Evolutionary conservation across 2,888 invertebrate genomes (phyloP), one percentile per base, ranked within the genome.

Genomic region (Leucophenga maculata): DNA sequence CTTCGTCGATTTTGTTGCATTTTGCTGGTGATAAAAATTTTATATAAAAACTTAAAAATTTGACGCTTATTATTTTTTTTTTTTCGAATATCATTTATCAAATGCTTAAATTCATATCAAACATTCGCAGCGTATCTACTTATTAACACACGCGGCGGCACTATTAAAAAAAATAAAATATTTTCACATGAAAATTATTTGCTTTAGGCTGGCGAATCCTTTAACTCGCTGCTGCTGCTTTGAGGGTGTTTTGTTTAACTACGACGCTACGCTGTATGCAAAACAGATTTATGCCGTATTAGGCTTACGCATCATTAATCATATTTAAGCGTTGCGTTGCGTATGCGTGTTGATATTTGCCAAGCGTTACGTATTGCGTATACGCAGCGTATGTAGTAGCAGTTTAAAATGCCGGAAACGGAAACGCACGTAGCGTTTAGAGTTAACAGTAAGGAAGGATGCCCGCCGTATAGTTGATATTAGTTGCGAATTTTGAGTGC

Each of bases 241-340:
- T 57, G 26, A 26, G 57, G 9, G 14, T 31, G 14, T 32, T 22
- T 57, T 57, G 57, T 26, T 14, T 20, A 57, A 26, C 26, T 31
- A n/a, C 2, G 55, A 3, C 14, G 57, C n/a, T 31, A n/a, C 14
- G 31, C 31, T 6, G n/a, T 57, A 57, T 57, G 57, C 57, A 57
- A 57, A 57, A 57, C 57, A 57, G 57, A 31, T 57, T 57, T 31
- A 57, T 57, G 57, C 32, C 31, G 57, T 31, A 57, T 72, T 69
- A 65, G 69, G 67, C 69, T 67, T 60, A 68, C 57, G 55, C 65
- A 65, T 69, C 71, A 62, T 73, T 69, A 69, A 69, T 73, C 71
- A 73, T 69, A 66, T 71, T 68, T 69, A 48, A 31, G 26, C 66
- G 66, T 31, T 39, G 39, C 39, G 68, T 75, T 82, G 71, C 20